Conservation (phyloP, 2,888 invertebrate species). For the Chrysotoxum bicinctum region DNA sequence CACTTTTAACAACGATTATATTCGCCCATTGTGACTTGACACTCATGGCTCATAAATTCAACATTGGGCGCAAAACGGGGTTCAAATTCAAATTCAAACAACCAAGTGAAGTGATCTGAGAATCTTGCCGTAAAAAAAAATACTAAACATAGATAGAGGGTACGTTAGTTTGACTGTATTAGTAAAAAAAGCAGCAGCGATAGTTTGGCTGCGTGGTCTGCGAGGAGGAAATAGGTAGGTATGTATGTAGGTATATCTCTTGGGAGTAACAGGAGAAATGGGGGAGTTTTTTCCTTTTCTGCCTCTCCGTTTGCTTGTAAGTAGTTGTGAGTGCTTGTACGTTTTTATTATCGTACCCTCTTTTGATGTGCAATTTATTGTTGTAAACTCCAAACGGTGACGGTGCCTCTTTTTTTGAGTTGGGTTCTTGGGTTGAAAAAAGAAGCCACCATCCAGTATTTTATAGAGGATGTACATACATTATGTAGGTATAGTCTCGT, state of each 20-base stretch:
- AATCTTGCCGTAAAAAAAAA: not conserved
- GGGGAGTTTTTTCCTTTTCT: conserved; percentile 47
- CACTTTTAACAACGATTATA: conserved; percentile 9
- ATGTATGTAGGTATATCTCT: not conserved
- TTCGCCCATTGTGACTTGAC: conserved; percentile 16
- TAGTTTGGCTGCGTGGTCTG: conserved; percentile 7
- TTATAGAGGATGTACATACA: conserved; percentile 28
- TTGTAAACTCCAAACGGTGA: not conserved
- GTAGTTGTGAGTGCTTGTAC: not conserved
- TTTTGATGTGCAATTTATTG: conserved; percentile 31
- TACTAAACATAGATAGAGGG: conserved; percentile 18
- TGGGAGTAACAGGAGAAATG: conserved; percentile 55
- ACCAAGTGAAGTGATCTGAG: conserved; percentile 34
- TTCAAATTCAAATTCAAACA: conserved; percentile 12
- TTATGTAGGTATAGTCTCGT: not conserved
- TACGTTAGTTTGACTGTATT: conserved; percentile 21
- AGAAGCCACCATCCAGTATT: not conserved
- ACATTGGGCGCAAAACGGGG: conserved; percentile 51
- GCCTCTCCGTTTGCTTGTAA: not conserved
- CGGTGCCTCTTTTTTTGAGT: conserved; percentile 13
- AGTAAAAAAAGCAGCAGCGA: conserved; percentile 4
- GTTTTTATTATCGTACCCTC: conserved; percentile 33
- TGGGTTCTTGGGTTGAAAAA: conserved; percentile 24
- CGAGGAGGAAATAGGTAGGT: conserved; percentile 30
- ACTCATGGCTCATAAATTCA: not conserved